Conservation (phyloP, 2,888 invertebrate species). For the Spisula solida region DNA sequence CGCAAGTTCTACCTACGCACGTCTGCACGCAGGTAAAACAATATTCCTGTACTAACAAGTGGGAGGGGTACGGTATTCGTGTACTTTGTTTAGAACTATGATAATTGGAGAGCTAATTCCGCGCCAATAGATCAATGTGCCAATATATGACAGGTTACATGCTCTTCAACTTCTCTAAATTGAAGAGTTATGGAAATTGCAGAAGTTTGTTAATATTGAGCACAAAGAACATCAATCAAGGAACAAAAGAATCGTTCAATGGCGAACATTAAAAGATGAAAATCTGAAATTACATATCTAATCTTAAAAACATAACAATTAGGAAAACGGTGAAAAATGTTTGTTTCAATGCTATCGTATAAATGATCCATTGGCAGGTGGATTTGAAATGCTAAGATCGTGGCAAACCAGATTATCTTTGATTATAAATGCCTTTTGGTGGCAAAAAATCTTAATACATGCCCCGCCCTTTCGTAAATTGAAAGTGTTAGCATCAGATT, state of each 20-base stretch:
- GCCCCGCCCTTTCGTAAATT: no score
- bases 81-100: not conserved
- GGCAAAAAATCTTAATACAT: no score
- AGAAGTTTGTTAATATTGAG: not conserved
- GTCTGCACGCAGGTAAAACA: slow-evolving; percentile 18
- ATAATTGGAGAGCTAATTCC: not conserved
- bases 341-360: not conserved
- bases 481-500: not conserved
- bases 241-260: not conserved
- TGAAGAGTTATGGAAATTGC: slow-evolving; percentile 6
- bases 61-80: not conserved
- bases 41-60: not conserved
- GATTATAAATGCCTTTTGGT: no score
- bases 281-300: slow-evolving; percentile 15
- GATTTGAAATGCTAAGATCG: no score
- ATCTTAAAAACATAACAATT: slow-evolving; percentile 11
- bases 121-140: not conserved
- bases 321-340: not conserved
- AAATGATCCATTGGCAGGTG: not conserved
- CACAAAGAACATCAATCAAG: slow-evolving; percentile 9
- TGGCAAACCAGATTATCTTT: no score
- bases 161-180: not conserved
- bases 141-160: not conserved
- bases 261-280: not conserved
- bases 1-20: slow-evolving; percentile 2